These are phyloP conservation scores for Anguilla megastoma DNA, from an alignment of 2,797 vertebrate genomes.

Conservation along the genomic window DNA sequence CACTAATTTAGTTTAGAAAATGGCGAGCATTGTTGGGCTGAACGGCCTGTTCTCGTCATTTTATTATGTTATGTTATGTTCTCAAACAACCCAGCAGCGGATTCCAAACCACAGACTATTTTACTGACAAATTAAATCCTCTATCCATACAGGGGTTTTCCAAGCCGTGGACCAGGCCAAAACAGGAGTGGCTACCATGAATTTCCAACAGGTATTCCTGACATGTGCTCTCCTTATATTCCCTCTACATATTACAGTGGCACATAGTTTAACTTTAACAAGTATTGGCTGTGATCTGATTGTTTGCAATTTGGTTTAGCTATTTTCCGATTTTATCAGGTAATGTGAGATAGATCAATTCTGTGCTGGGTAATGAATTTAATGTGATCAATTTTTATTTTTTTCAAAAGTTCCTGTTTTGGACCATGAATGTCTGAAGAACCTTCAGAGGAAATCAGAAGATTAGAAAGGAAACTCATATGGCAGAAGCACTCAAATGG, in stretches of 20 bases:
- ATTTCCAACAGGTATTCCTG: conserved; percentile 68
- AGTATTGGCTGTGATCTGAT: no score
- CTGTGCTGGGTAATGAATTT: not conserved
- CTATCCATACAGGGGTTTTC: conserved; percentile 64
- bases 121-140: not conserved
- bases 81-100: not conserved
- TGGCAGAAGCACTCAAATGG: not conserved
- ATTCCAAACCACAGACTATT: not conserved
- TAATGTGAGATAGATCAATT: not conserved
- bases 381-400: not conserved
- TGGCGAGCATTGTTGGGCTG: no score
- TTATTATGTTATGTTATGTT: no score
- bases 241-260: not conserved
- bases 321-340: not conserved
- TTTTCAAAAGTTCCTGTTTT: conserved; percentile 68
- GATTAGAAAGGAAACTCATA: not conserved
- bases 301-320: not conserved
- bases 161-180: conserved; percentile 63
- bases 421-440: conserved; percentile 75
- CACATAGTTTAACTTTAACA: not conserved
- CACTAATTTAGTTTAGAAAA: no score
- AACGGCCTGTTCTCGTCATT: no score
- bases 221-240: not conserved
- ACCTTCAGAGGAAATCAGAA: not conserved
- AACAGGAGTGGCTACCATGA: conserved; percentile 63